These are phyloP conservation scores for Allolobophora icterica DNA, from an alignment of 2,888 invertebrate species.

Conservation along the genomic window DNA sequence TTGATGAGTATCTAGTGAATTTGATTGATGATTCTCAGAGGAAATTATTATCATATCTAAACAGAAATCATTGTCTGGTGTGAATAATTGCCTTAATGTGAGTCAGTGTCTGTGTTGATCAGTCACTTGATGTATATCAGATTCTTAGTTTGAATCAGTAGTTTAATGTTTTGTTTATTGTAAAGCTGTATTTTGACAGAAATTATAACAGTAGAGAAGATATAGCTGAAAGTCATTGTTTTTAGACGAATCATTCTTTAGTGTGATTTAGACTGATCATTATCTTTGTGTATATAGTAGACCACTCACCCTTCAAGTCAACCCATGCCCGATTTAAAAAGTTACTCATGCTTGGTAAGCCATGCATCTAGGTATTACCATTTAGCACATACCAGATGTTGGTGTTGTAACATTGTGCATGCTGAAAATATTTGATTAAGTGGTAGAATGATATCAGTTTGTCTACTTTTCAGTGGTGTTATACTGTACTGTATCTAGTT, in stretches of 20 bases:
- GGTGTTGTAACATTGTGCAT: neutral
- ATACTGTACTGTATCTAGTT: neutral
- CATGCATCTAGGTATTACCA: constrained; percentile 4
- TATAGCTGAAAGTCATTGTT: neutral
- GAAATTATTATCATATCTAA: neutral
- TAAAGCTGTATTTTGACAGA: neutral
- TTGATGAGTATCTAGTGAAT: neutral
- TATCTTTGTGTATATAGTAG: constrained; percentile 12
- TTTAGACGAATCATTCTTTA: neutral
- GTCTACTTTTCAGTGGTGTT: neutral
- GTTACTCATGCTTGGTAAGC: constrained; percentile 28
- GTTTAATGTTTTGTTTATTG: too few species aligned
- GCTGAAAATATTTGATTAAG: neutral
- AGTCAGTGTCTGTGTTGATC: neutral
- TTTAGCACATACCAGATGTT: neutral
- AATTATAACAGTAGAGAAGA: neutral
- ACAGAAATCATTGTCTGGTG: neutral
- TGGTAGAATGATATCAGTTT: neutral
- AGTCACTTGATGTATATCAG: neutral
- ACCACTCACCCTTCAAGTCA: constrained; percentile 12
- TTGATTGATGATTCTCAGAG: neutral
- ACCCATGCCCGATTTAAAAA: constrained; percentile 26
- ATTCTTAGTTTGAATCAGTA: neutral
- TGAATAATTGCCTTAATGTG: neutral
- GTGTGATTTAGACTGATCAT: neutral